phyloP scores from a whole-genome alignment of 2,888 invertebrate genomes.

The Bellardia bayeri region DNA sequence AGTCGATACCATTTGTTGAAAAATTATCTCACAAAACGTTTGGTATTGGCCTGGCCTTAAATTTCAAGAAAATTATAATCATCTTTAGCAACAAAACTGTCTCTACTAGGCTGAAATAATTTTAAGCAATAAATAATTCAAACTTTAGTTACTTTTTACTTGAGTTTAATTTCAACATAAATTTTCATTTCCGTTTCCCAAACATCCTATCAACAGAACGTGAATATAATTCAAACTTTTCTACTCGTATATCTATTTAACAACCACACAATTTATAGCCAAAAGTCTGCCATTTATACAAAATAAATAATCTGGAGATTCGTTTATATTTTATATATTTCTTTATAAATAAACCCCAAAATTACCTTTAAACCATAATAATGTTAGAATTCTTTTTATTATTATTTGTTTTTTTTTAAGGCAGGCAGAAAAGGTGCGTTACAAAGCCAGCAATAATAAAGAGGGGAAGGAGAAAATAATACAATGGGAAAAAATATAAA shows the following conservation, averaged over 20 bases:
- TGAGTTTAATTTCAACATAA: background rate
- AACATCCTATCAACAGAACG: background rate
- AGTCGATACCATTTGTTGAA: too few relatives aligned
- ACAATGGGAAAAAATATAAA: background rate
- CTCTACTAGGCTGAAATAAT: too few relatives aligned
- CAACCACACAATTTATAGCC: constrained; percentile 52
- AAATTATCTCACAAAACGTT: too few relatives aligned
- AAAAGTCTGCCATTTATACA: constrained; percentile 38
- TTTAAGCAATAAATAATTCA: background rate
- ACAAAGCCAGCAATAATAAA: background rate
- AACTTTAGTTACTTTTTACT: background rate
- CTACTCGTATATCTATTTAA: constrained; percentile 29
- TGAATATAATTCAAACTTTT: constrained; percentile 33
- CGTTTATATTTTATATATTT: constrained; percentile 60
- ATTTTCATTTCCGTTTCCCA: background rate
- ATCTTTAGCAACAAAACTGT: too few relatives aligned
- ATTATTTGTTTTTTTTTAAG: background rate
- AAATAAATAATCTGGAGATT: constrained; percentile 65
- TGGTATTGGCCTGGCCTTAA: too few relatives aligned
- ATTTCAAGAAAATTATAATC: too few relatives aligned
- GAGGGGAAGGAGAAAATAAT: background rate
- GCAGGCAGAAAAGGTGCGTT: constrained; percentile 40
- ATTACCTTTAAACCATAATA: constrained; percentile 47
- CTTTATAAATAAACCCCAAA: constrained; percentile 50
- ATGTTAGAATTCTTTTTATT: constrained; percentile 24